A percentile compares a stretch with the other conserved stretches of the same genome.
These are phyloP conservation scores for Brachyptera putata DNA, from an alignment of 2,888 invertebrate genomes.

Conservation along the genomic window DNA sequence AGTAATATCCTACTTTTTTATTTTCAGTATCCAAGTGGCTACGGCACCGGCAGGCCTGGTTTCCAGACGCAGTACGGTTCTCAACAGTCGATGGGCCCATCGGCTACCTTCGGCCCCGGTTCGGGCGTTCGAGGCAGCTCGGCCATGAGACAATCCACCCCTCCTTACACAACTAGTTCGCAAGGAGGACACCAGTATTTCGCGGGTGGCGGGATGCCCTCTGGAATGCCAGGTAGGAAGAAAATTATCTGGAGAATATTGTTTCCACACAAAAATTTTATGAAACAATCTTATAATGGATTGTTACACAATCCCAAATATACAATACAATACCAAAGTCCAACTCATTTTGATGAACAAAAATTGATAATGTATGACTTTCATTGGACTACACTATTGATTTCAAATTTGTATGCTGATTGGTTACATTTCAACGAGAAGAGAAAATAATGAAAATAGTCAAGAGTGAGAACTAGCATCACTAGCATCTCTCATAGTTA, in stretches of 20 bases:
- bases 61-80: conserved; percentile 65
- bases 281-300: too few species aligned
- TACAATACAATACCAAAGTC: too few species aligned
- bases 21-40: conserved; percentile 49
- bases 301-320: too few species aligned
- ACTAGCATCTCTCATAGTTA: too few species aligned
- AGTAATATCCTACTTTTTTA: too few species aligned
- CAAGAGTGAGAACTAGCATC: too few species aligned
- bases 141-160: conserved; percentile 62
- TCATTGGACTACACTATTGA: too few species aligned
- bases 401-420: too few species aligned
- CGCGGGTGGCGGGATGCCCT: conserved; percentile 48
- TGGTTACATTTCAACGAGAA: too few species aligned
- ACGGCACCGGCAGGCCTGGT: conserved; percentile 47
- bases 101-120: conserved; percentile 50
- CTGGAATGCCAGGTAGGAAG: not conserved
- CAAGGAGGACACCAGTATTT: conserved; percentile 52
- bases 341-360: too few species aligned
- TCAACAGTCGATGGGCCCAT: conserved; percentile 56
- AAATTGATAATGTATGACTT: too few species aligned
- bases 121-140: conserved; percentile 35
- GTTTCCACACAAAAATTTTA: not conserved
- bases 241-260: not conserved
- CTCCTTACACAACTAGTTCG: conserved; percentile 43
- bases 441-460: too few species aligned